Conservation (phyloP, 2,888 invertebrate species). For the Nysson spinosus region DNA sequence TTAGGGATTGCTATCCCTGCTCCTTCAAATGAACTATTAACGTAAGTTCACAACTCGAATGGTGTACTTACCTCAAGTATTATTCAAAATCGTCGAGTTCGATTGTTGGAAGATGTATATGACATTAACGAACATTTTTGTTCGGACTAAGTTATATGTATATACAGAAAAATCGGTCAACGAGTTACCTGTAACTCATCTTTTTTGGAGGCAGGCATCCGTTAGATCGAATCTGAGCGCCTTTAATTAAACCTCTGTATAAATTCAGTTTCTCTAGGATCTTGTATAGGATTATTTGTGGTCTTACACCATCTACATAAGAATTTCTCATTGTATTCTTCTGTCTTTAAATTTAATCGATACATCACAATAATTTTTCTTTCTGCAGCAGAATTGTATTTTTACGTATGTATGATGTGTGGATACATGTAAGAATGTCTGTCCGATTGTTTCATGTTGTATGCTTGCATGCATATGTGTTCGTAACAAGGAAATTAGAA, state of each 20-base stretch:
- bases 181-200: constrained; percentile 17
- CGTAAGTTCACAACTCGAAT: constrained; percentile 47
- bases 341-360: constrained; percentile 33
- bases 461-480: constrained; percentile 39
- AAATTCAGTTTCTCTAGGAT: constrained; percentile 21
- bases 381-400: constrained; percentile 29
- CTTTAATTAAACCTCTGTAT: constrained; percentile 6
- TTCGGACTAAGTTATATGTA: constrained; percentile 27
- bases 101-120: constrained; percentile 5
- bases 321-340: constrained; percentile 23
- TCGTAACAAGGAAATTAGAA: constrained; percentile 17
- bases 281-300: constrained; percentile 13
- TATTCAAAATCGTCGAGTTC: constrained; percentile 43
- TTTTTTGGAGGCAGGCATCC: constrained; percentile 3
- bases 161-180: constrained; percentile 20
- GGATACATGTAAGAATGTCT: constrained; percentile 22
- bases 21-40: constrained; percentile 15
- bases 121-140: too few species aligned
- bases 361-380: constrained; percentile 39
- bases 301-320: constrained; percentile 25
- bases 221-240: constrained; percentile 21
- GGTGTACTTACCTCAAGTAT: constrained; percentile 56
- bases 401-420: constrained; percentile 36
- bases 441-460: constrained; percentile 34
- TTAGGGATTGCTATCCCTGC: constrained; percentile 1